A percentile compares a stretch with the other conserved stretches of the same genome.
Evolutionary conservation across 2,797 vertebrate species (phyloP).

Genomic region (Danio aesculapii): DNA sequence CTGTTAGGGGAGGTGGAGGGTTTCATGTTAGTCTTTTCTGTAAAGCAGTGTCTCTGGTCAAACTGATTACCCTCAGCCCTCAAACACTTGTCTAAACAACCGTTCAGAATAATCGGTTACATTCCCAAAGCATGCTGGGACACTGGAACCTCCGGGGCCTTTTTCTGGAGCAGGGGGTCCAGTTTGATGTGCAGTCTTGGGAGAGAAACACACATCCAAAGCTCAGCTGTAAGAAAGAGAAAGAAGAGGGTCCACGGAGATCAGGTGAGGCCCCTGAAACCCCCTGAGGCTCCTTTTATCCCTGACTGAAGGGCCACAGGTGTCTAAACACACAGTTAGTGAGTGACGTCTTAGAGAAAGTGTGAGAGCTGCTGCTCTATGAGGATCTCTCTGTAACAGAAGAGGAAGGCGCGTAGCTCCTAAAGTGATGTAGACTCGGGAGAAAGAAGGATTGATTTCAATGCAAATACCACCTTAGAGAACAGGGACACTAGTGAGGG

Average conservation of each 20-base stretch:
- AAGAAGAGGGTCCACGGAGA: slow-evolving; percentile 9
- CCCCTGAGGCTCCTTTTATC: slow-evolving; percentile 47
- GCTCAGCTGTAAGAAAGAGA: slow-evolving; percentile 23
- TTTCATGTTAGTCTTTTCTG: slow-evolving; percentile 16
- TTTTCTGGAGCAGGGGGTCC: slow-evolving; percentile 50
- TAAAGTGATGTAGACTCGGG: slow-evolving; percentile 19
- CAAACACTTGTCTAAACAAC: slow-evolving; percentile 62
- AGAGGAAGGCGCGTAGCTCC: slow-evolving; percentile 11
- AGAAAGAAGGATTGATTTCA: slow-evolving; percentile 26
- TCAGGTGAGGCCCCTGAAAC: slow-evolving; percentile 49
- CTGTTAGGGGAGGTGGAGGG: slow-evolving; percentile 41
- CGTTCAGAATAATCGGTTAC: slow-evolving; percentile 47
- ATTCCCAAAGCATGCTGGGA: slow-evolving; percentile 50
- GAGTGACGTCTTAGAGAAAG: slow-evolving; percentile 37
- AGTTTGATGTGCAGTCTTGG: slow-evolving; percentile 49
- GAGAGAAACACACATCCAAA: slow-evolving; percentile 34
- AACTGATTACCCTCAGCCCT: slow-evolving; percentile 50
- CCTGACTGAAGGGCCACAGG: slow-evolving; percentile 46
- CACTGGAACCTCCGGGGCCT: slow-evolving; percentile 42
- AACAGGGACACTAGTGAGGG: background rate
- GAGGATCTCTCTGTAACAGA: slow-evolving; percentile 15
- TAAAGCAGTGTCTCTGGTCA: slow-evolving; percentile 43
- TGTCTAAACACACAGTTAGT: slow-evolving; percentile 57
- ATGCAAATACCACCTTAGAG: slow-evolving; percentile 6
- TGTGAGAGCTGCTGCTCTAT: background rate